Conservation (phyloP, 2,797 vertebrate genomes). For the Pteropus rufus region DNA sequence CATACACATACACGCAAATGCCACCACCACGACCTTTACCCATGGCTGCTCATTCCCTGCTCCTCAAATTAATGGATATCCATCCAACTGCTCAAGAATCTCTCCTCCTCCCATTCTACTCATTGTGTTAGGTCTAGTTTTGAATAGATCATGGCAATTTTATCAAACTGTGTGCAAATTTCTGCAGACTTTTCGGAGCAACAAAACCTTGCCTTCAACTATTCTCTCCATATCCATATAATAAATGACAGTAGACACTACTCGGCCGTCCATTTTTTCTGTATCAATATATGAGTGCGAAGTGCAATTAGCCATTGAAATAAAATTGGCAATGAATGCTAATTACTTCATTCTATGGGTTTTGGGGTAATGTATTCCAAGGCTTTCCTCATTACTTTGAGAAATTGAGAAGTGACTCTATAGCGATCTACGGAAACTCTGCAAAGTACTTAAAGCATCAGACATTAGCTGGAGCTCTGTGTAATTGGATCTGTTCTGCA, state of each 20-base stretch:
- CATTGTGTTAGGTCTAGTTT: neutral
- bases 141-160: neutral
- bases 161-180: neutral
- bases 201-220: slow-evolving; percentile 16
- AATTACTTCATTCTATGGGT: slow-evolving; percentile 64
- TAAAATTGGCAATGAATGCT: slow-evolving; percentile 71
- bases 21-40: neutral
- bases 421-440: slow-evolving; percentile 67
- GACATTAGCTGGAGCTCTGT: slow-evolving; percentile 67
- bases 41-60: neutral
- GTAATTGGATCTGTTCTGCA: slow-evolving; percentile 75
- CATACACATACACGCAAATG: neutral
- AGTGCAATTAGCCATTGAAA: slow-evolving; percentile 69
- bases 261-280: slow-evolving; percentile 29
- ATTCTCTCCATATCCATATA: neutral
- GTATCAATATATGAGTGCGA: slow-evolving; percentile 51
- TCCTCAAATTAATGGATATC: neutral
- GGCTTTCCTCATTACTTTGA: slow-evolving; percentile 68
- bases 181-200: neutral
- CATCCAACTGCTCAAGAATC: neutral
- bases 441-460: slow-evolving; percentile 67
- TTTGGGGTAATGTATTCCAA: slow-evolving; percentile 64
- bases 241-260: slow-evolving; percentile 48
- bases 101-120: neutral
- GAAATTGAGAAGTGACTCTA: slow-evolving; percentile 64